Evolutionary conservation across 2,113 vertebrate genomes (phyloP), one percentile per base, ranked within the genome.

Genomic region (Fregetta grallaria): DNA sequence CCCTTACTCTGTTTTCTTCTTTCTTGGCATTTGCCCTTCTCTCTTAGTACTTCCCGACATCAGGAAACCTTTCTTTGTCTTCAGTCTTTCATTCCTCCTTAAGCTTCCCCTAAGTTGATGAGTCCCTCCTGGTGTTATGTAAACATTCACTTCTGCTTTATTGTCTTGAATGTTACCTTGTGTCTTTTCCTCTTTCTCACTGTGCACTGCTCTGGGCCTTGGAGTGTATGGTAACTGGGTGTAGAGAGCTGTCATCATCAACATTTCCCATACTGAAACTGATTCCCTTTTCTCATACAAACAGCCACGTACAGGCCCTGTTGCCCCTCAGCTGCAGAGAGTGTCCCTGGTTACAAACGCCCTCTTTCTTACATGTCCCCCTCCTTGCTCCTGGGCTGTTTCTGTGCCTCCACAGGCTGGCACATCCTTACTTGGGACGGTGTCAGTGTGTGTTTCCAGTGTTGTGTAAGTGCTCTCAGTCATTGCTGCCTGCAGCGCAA

Each of bases 261-360:
- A 1, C 13, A 27, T 68, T 65, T 86, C n/a, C 55, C 14, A 0
- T n/a, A 7, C 55, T 32, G 50, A 53, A 55, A 18, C n/a, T 21
- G 19, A 3, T 42, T 90, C 12, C 18, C 14, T 59, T 71, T 80
- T 45, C 34, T 77, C 25, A 3, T 38, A 6, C 1, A 3, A 63
- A 34, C 36, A 1, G 0, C 30, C 13, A 10, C 17, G 0, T 0
- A 38, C 44, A n/a, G 61, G 30, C 23, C 55, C 66, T 38, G 22
- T 19, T 49, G 42, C n/a, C 26, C 15, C 20, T 74, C 34, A 27
- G 66, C 53, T 73, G 25, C 65, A 53, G 53, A 65, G 63, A 25
- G 22, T 49, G 32, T 25, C 50, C 30, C 9, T 76, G 21, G 32
- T 47, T 78, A 22, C 15, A 77, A 36, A 58, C 10, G 18, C 40